These are phyloP conservation scores for Microctenopoma steveboyesi DNA, from an alignment of 2,797 vertebrate species.

Conservation along the genomic window DNA sequence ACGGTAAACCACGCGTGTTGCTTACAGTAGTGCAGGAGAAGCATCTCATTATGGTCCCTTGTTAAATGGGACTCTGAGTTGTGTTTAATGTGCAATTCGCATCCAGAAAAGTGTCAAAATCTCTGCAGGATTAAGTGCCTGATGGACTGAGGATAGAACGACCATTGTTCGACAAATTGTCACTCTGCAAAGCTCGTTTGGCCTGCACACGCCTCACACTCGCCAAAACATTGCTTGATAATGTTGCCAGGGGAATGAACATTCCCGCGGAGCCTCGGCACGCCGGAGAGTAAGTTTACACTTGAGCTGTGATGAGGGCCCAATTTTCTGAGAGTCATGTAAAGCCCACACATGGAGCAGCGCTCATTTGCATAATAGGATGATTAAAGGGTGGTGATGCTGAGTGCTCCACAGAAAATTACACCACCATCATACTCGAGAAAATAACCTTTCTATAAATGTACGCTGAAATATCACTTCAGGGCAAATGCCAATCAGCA, in stretches of 20 bases:
- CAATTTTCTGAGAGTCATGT: conserved; percentile 11
- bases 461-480: not conserved
- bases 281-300: conserved; percentile 8
- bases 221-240: conserved; percentile 66
- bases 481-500: not conserved
- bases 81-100: conserved; percentile 45
- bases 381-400: conserved; percentile 46
- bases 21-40: conserved; percentile 2
- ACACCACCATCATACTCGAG: conserved; percentile 12
- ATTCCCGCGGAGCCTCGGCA: conserved; percentile 4
- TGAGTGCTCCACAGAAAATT: conserved; percentile 6
- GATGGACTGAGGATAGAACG: conserved; percentile 56
- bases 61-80: conserved; percentile 18
- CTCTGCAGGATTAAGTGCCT: conserved; percentile 51
- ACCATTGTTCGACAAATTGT: conserved; percentile 57
- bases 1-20: not conserved
- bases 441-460: conserved; percentile 22
- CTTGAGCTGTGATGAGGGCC: conserved; percentile 23
- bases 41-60: not conserved
- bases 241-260: conserved; percentile 50
- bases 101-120: conserved; percentile 49
- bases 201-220: conserved; percentile 10
- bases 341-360: conserved; percentile 37
- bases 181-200: conserved; percentile 53
- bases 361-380: conserved; percentile 43